Conservation (phyloP, 2,888 invertebrate species). For the Globia sparganii region DNA sequence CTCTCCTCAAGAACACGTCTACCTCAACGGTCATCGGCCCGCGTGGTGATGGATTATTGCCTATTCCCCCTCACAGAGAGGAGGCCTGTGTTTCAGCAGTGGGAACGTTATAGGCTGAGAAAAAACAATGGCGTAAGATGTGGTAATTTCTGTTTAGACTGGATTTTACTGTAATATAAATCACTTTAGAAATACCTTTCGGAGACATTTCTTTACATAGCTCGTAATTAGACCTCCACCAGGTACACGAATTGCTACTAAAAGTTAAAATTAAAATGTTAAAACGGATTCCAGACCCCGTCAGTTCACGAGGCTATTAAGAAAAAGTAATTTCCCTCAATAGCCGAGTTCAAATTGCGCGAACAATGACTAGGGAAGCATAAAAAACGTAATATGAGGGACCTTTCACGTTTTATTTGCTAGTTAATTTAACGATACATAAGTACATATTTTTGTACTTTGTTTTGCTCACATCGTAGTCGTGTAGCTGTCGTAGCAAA, state of each 20-base stretch:
- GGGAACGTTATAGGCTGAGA: not conserved
- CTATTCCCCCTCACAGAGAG: not conserved
- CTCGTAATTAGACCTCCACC: slow-evolving; percentile 31
- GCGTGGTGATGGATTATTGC: not conserved
- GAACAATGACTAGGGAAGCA: slow-evolving; percentile 48
- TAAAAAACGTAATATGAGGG: slow-evolving; percentile 37
- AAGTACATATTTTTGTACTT: slow-evolving; percentile 9
- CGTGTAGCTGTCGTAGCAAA: slow-evolving; percentile 35
- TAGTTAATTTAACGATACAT: slow-evolving; percentile 39
- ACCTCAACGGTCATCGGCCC: not conserved
- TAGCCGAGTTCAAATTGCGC: slow-evolving; percentile 52
- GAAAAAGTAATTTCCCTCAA: slow-evolving; percentile 68
- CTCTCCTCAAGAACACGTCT: not conserved
- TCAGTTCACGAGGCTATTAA: slow-evolving; percentile 51
- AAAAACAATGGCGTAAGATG: not conserved
- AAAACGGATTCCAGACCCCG: slow-evolving; percentile 45
- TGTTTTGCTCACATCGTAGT: slow-evolving; percentile 45
- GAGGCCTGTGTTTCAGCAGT: not conserved
- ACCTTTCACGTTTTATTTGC: slow-evolving; percentile 45
- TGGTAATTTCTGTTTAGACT: not conserved
- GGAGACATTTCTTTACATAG: slow-evolving; percentile 20
- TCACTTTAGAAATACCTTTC: not conserved
- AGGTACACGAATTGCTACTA: slow-evolving; percentile 30
- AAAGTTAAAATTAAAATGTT: slow-evolving; percentile 62
- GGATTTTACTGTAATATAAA: not conserved